Evolutionary conservation across 2,797 vertebrate genomes (phyloP), one percentile per base, ranked within the genome.

Genomic region (Macropodus opercularis): DNA sequence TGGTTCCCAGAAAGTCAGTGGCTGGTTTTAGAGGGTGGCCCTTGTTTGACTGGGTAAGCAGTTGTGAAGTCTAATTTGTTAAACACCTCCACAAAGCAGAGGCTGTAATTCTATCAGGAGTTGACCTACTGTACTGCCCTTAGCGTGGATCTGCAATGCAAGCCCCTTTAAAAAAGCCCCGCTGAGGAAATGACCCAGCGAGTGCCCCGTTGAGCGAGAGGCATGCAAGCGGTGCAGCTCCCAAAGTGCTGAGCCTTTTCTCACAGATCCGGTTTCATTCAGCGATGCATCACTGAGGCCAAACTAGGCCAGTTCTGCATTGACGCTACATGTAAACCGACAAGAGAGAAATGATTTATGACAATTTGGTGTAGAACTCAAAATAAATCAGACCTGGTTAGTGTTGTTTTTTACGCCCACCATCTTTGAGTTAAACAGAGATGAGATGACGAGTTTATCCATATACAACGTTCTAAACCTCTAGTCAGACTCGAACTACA

Each of bases 101-200:
- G 83, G 84, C 65, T 85, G 83, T 83, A 91, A 91, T 87, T 86
- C 85, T 87, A 91, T 89, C 84, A 49, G 77, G 76, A 70, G 78
- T 86, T 85, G 81, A 87, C 89, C 90, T 89, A 91, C 89, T 87
- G 89, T 84, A 87, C 82, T 72, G 78, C 79, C 84, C 85, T 87
- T 58, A 64, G 72, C 66, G n/a, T 70, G 76, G 79, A 86, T 86
- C 69, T 80, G 79, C 77, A 76, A 76, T 8, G 61, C 85, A 74
- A 85, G 81, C 73, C 76, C 47, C 66, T 81, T 86, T 77, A 53
- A 81, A 79, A 78, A 81, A 53, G 65, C 55, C 77, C 59, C 53
- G 31, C 72, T 55, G 75, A 87, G 85, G 80, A 88, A 86, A 89
- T 71, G 67, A 81, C 85, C 84, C 79, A 77, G 79, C 49, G 68